Evolutionary conservation across 2,888 invertebrate species (phyloP), one percentile per base, ranked within the genome.

Genomic region (Polydrusus tereticollis): DNA sequence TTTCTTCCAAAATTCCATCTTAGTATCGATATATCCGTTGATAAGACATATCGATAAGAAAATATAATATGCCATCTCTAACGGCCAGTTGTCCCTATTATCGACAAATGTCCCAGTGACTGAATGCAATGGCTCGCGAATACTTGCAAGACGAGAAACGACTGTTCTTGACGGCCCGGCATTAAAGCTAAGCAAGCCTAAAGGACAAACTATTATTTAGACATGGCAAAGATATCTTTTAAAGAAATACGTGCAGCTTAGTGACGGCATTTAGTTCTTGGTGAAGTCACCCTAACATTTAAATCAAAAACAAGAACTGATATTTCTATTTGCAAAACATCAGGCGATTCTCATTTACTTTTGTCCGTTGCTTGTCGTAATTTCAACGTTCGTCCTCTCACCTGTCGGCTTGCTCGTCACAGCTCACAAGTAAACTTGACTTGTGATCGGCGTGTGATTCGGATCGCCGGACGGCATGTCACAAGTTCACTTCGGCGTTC

Each of bases 41-140:
- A n/a, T n/a, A n/a, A n/a, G n/a, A n/a, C n/a, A 36, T 36, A 12
- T 36, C 36, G 36, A 36, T 36, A 36, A 36, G 12, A 36, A 10
- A 6, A 10, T 33, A 2, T 33, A n/a, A n/a, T n/a, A n/a, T 36
- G 12, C 36, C 36, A 36, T 36, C 36, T 12, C 36, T 36, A 36
- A 69, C 69, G 73, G 69, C 69, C 47, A 71, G 59, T 59, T 60
- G 55, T 60, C 55, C 75, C 78, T 75, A 78, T 78, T 78, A 78
- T 78, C 77, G 78, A 77, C 76, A 65, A 69, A 68, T 65, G 76
- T 74, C 76, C 74, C 77, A 76, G 77, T 83, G 83, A 83, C 79
- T 82, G 82, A 82, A 82, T 81, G 82, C 82, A 81, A 77, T 78
- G 79, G 81, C 79, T 82, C 82, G 82, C 82, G 83, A 82, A 83